Conservation (phyloP, 2,113 vertebrate species). For the Hylia prasina region DNA sequence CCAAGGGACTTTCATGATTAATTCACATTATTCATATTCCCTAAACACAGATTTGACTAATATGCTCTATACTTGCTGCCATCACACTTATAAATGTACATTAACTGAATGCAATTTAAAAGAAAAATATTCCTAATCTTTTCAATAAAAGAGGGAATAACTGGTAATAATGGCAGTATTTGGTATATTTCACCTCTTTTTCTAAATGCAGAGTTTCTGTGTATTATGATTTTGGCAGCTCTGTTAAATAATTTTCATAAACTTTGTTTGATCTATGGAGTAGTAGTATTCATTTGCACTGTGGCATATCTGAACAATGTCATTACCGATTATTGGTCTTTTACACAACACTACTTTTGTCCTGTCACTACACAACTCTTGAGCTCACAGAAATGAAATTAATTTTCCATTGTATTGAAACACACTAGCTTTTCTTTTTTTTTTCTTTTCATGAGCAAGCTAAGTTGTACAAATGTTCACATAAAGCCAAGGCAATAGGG, state of each 20-base stretch:
- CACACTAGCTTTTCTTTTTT: background rate
- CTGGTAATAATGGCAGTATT: background rate
- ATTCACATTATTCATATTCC: constrained; percentile 46
- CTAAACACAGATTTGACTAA: constrained; percentile 49
- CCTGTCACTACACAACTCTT: background rate
- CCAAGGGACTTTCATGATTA: constrained; percentile 31
- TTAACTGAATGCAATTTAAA: constrained; percentile 14
- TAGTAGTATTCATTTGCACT: background rate
- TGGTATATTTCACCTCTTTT: background rate
- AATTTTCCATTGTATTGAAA: constrained; percentile 29
- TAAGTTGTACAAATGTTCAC: constrained; percentile 17
- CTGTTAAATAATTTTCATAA: background rate
- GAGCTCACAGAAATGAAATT: background rate
- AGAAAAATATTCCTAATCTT: constrained; percentile 45
- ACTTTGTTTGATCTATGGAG: background rate
- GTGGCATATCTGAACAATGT: background rate
- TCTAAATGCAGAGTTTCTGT: background rate
- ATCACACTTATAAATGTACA: constrained; percentile 14
- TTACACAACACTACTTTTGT: background rate
- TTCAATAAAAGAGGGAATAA: background rate
- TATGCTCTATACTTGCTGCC: background rate
- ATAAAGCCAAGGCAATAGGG: constrained; percentile 32
- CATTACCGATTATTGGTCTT: background rate
- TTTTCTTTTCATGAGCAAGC: background rate
- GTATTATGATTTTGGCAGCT: background rate